phyloP scores from a whole-genome alignment of 2,797 vertebrate species.

The Emys orbicularis region DNA sequence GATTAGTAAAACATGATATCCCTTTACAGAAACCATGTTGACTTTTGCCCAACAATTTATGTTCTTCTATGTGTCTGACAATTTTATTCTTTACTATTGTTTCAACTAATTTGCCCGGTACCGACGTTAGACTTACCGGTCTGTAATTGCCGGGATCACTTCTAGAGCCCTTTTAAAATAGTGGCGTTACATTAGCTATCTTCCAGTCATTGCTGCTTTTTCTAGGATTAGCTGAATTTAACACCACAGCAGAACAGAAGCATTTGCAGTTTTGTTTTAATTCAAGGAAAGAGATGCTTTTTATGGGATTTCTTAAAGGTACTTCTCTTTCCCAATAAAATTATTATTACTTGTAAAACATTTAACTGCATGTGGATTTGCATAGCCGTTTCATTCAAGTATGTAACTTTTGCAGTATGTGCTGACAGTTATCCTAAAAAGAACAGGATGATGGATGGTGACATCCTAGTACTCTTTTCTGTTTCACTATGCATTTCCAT shows the following conservation, averaged over 20 bases:
- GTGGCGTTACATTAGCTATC: too few species aligned
- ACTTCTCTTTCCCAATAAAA: background rate
- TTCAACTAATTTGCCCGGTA: too few species aligned
- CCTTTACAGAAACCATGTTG: too few species aligned
- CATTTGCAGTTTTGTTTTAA: background rate
- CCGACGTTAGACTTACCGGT: too few species aligned
- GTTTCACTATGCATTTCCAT: background rate
- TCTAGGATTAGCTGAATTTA: background rate
- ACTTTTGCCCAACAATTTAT: too few species aligned
- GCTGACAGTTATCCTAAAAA: background rate
- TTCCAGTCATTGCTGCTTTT: background rate
- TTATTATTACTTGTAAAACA: background rate
- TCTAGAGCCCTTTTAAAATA: too few species aligned
- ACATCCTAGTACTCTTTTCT: background rate
- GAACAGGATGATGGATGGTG: background rate
- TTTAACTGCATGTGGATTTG: constrained; percentile 35
- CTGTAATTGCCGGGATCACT: too few species aligned
- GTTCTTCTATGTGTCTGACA: too few species aligned
- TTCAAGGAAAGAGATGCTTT: background rate
- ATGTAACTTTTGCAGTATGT: background rate
- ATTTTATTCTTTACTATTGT: too few species aligned
- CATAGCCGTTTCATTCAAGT: constrained; percentile 12
- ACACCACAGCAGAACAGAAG: background rate
- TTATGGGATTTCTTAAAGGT: background rate
- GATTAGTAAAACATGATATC: too few species aligned